Evolutionary conservation across 2,888 invertebrate genomes (phyloP), one percentile per base, ranked within the genome.

Genomic region (Scaptomyza flava): DNA sequence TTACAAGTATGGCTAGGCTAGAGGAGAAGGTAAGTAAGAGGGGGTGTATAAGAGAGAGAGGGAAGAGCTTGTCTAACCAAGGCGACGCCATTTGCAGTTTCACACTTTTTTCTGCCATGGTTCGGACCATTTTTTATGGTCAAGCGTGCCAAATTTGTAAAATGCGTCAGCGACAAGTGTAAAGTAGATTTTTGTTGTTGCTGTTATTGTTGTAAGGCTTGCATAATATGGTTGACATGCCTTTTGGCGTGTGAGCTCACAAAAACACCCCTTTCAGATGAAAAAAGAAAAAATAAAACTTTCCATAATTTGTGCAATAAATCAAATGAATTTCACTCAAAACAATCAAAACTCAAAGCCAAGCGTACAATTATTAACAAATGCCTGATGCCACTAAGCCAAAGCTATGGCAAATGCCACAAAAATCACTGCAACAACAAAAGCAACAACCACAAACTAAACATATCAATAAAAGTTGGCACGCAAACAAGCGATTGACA

Each of bases 401-500:
- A 0, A 27, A 27, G 23, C 27, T 27, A 23, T 23, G 2, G 27
- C 27, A 27, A 46, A 46, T 63, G 34, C 41, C 23, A 62, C 60
- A 53, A 41, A 41, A 31, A 58, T 31, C 52, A 62, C 47, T 53
- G 43, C 46, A 66, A 52, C 56, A 71, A 56, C 17, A 59, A 27
- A 53, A 63, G 34, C 57, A 72, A 62, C 63, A 80, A 59, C n/a
- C 78, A 57, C 47, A 31, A 47, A 51, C 65, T 61, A 76, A 79
- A 86, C 85, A 84, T 82, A 85, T 87, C 87, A 82, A 82, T 82
- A 87, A 85, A 68, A 81, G 86, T 84, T 69, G 77, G 68, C 85
- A 86, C 85, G 85, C 85, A 89, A 86, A 87, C 79, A 84, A 87
- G 87, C 89, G 81, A 89, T 89, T 86, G 85, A 89, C 85, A 86